Conservation (phyloP, 2,888 invertebrate species). For the Andrena chrysosceles region DNA sequence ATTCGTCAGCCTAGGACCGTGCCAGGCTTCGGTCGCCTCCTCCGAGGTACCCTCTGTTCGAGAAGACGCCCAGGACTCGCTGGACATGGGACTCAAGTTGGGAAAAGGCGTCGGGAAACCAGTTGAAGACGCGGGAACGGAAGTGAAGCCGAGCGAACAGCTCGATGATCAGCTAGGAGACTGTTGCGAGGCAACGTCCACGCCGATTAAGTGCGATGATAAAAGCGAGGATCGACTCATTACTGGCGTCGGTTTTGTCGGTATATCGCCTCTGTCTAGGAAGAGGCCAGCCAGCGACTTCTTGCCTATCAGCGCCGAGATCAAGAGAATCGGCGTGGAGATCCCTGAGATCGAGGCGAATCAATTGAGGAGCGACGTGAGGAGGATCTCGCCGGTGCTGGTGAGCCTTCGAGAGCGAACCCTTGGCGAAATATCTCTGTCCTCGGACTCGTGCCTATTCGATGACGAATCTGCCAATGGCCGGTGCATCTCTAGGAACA, state of each 20-base stretch:
- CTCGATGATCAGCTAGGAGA: too few relatives aligned
- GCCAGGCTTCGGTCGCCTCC: background rate
- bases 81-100: constrained; percentile 17
- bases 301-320: constrained; percentile 76
- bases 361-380: constrained; percentile 80
- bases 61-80: background rate
- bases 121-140: background rate
- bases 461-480: constrained; percentile 32
- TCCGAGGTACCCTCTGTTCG: background rate
- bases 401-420: constrained; percentile 82
- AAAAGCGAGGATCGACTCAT: constrained; percentile 10
- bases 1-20: background rate
- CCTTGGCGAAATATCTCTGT: constrained; percentile 81
- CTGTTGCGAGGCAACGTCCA: background rate
- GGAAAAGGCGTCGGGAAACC: background rate
- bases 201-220: constrained; percentile 6
- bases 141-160: background rate
- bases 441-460: constrained; percentile 65
- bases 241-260: background rate
- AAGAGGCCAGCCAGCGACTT: constrained; percentile 76
- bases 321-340: constrained; percentile 81
- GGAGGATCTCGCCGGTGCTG: constrained; percentile 81
- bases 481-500: constrained; percentile 28
- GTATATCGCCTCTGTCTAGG: constrained; percentile 52
- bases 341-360: constrained; percentile 81